A percentile compares a stretch with the other conserved stretches of the same genome.
These are phyloP conservation scores for Rhinoraja longicauda DNA, from an alignment of 2,797 vertebrate genomes.

Conservation along the genomic window DNA sequence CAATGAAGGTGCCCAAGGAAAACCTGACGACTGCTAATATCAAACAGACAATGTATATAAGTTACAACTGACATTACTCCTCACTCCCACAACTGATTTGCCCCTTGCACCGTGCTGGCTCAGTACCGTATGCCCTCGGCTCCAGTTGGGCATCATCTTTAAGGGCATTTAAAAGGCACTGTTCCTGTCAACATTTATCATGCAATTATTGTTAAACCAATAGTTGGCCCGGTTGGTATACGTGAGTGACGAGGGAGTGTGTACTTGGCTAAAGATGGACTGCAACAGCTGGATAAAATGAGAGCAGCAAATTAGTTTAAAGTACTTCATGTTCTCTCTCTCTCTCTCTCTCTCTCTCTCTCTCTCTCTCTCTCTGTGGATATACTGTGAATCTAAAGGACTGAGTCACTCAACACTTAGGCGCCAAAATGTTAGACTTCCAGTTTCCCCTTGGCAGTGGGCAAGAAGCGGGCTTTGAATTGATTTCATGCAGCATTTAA, in stretches of 20 bases:
- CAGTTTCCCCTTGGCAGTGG: not conserved
- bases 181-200: not conserved
- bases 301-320: not conserved
- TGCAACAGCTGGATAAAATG: not conserved
- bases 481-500: slow-evolving; percentile 30
- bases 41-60: not conserved
- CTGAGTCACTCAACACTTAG: not conserved
- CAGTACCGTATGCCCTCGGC: not conserved
- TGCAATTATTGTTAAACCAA: not conserved
- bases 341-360: not conserved
- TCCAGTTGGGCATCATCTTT: not conserved
- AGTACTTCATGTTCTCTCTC: not conserved
- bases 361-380: not conserved
- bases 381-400: not conserved
- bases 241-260: not conserved
- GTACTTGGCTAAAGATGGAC: not conserved
- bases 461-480: not conserved
- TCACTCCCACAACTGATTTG: not conserved
- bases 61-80: not conserved
- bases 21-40: not conserved
- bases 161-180: not conserved
- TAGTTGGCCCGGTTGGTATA: not conserved
- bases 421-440: not conserved
- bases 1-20: not conserved
- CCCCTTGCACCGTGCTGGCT: not conserved